Evolutionary conservation across 2,797 vertebrate species (phyloP), one percentile per base, ranked within the genome.

Genomic region (Discoglossus pictus): DNA sequence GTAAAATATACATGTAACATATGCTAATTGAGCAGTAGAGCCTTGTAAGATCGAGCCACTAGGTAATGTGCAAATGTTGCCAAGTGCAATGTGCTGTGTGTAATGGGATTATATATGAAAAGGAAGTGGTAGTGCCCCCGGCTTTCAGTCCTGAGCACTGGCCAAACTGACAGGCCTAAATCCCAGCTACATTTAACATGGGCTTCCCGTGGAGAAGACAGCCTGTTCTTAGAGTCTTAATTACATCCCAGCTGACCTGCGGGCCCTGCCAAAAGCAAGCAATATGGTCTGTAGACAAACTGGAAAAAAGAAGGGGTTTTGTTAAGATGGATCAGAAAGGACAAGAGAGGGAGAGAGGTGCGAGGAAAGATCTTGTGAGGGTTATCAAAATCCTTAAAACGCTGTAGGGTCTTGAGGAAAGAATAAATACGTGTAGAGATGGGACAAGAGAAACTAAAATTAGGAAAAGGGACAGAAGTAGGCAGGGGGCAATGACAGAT

Each of bases 1-100:
- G 88, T 95, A 90, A 98, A 97, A 96, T 93, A 95, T 96, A 94
- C 92, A 96, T 93, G 89, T 87, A 88, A 92, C 90, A 90, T 94
- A 96, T 96, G 94, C 92, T 96, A 94, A 97, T 97, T 83, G 76
- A 78, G 78, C 83, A 65, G 52, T 75, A 65, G 61, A 81, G 83
- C 87, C 88, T 88, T 85, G 81, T 81, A 80, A 77, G 84, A 81
- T 76, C 67, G 69, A 83, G 79, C 80, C 84, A 82, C 84, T 82
- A 79, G 85, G 83, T 88, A 86, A 78, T 78, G 78, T 75, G 84
- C 83, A 87, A 87, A 89, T 87, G 88, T 82, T 75, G 86, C 88
- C 87, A 87, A 89, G 84, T 87, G 83, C 86, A 87, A 70, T 76
- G 77, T 80, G 80, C 83, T 89, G 91, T 88, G 92, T 89, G 91